Conservation (phyloP, 1,140 invertebrate genomes). For the Drosophila yakuba region DNA sequence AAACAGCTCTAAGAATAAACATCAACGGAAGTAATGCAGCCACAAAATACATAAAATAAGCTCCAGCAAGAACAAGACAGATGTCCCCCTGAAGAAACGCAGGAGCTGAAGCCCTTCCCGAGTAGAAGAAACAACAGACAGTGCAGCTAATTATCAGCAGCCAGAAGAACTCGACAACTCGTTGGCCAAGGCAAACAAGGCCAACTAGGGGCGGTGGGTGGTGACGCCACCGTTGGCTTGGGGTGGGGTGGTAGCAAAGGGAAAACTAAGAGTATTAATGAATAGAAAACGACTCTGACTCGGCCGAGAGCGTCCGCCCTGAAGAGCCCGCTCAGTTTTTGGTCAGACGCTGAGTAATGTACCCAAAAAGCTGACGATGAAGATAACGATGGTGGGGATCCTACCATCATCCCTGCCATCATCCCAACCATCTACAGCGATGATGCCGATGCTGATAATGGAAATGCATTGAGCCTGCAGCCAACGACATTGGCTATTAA, state of each 20-base stretch:
- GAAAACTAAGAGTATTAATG: conserved; percentile 80
- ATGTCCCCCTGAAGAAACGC: conserved; percentile 2
- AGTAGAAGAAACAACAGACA: conserved; percentile 68
- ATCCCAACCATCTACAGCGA: conserved; percentile 11
- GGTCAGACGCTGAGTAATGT: conserved; percentile 68
- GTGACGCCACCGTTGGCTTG: background rate
- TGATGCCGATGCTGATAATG: conserved; percentile 66
- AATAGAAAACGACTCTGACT: conserved; percentile 82
- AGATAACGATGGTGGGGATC: conserved; percentile 26
- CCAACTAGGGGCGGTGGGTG: background rate
- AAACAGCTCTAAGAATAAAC: conserved; percentile 81
- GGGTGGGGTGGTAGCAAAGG: conserved; percentile 39
- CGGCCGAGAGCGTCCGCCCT: conserved; percentile 1
- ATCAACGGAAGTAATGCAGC: conserved; percentile 81
- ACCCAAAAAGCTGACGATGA: conserved; percentile 60
- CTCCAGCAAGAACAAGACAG: conserved; percentile 42
- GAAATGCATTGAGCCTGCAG: conserved; percentile 73
- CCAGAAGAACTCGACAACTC: conserved; percentile 69
- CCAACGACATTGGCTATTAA: conserved; percentile 81
- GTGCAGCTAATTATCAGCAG: conserved; percentile 78
- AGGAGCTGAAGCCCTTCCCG: conserved; percentile 19
- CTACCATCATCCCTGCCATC: background rate
- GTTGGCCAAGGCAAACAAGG: conserved; percentile 61
- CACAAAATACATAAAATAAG: conserved; percentile 81
- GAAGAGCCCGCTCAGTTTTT: conserved; percentile 46